A percentile compares a stretch with the other conserved stretches of the same genome.
Conservation (phyloP, 2,113 vertebrate genomes). For the Hiodon tergisus region DNA sequence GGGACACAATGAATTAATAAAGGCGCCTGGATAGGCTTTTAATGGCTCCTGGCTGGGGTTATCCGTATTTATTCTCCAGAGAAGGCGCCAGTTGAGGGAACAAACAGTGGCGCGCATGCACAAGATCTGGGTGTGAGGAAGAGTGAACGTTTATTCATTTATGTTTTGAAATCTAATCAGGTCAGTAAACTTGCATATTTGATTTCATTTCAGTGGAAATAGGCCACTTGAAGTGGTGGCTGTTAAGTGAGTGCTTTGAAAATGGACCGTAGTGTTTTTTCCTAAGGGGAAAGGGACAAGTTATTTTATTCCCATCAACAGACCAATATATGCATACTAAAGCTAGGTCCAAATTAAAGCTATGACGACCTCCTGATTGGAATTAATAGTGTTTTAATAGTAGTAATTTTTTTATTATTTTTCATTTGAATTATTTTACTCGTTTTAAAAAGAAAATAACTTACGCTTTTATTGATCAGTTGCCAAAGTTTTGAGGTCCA, state of each 20-base stretch:
- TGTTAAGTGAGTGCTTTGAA: not conserved
- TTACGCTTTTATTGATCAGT: no score
- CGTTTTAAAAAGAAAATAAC: no score
- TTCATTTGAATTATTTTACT: no score
- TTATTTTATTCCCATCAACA: not conserved
- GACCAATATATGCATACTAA: not conserved
- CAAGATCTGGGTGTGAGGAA: not conserved
- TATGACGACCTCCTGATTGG: not conserved
- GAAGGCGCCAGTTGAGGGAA: not conserved
- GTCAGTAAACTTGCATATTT: slow-evolving; percentile 11
- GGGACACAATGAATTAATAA: slow-evolving; percentile 65
- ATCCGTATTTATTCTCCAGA: slow-evolving; percentile 34
- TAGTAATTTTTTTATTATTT: no score
- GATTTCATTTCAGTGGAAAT: slow-evolving; percentile 1
- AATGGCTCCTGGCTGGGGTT: slow-evolving; percentile 47
- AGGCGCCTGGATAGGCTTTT: slow-evolving; percentile 56
- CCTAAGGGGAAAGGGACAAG: no score
- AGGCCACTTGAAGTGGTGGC: not conserved
- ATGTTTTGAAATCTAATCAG: slow-evolving; percentile 13
- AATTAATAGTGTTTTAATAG: no score
- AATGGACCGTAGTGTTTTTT: not conserved
- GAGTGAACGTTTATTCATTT: slow-evolving; percentile 17
- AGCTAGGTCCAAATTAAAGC: not conserved
- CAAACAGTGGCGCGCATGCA: slow-evolving; percentile 1
- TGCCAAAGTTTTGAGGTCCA: no score